These are phyloP conservation scores for Regulus satrapa DNA, from an alignment of 2,113 vertebrate genomes.

Conservation along the genomic window DNA sequence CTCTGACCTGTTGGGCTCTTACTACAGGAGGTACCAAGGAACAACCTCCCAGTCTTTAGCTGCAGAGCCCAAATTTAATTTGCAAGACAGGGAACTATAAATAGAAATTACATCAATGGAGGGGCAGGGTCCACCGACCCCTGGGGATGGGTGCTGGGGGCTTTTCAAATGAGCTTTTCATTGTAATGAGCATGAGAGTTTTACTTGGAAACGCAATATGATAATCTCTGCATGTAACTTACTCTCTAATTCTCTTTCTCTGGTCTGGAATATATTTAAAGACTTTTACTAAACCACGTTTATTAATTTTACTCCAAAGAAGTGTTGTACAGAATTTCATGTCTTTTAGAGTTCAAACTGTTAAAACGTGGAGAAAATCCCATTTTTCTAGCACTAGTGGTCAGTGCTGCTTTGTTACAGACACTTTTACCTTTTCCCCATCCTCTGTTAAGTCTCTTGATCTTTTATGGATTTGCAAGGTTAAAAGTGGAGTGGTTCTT, in stretches of 20 bases:
- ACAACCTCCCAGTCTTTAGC: background rate
- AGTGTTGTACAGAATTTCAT: background rate
- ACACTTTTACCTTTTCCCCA: background rate
- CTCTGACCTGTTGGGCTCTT: background rate
- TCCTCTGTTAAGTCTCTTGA: background rate
- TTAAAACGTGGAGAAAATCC: background rate
- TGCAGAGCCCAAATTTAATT: background rate
- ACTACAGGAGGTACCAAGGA: background rate
- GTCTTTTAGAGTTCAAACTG: background rate
- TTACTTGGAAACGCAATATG: background rate
- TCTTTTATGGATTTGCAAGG: background rate
- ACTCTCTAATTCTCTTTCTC: background rate
- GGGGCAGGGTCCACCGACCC: background rate
- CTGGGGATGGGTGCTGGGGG: fast-evolving
- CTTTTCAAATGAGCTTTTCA: background rate
- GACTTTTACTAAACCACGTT: background rate
- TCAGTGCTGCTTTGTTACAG: background rate
- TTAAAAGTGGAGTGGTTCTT: background rate
- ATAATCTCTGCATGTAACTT: background rate
- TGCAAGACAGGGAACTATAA: background rate
- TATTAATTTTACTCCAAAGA: background rate
- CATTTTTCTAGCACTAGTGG: background rate
- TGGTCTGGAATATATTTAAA: background rate
- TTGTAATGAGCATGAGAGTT: background rate
- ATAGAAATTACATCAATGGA: background rate